Percentiles rank a stretch among this genome's conserved stretches.
Conservation (phyloP, 2,113 vertebrate genomes). For the Notarius quadriscutis region DNA sequence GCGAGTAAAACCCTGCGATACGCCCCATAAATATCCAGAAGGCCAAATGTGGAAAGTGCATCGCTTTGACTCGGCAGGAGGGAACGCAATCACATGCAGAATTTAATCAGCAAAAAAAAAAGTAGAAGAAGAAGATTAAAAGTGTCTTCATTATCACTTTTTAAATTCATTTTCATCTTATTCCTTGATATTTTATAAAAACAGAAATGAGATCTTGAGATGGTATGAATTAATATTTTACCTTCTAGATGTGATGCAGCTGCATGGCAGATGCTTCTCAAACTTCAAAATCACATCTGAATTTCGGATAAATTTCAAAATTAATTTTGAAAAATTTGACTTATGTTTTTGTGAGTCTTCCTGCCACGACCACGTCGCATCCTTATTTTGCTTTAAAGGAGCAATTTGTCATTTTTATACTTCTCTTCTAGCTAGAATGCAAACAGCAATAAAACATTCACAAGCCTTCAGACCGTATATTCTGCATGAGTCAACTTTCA, state of each 20-base stretch:
- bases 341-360: background rate
- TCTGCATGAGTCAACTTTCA: background rate
- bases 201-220: background rate
- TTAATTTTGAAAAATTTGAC: background rate
- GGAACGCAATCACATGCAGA: conserved; percentile 16
- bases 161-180: background rate
- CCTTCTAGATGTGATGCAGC: background rate
- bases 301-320: background rate
- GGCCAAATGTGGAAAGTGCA: conserved; percentile 26
- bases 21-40: conserved; percentile 17
- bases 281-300: background rate
- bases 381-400: background rate
- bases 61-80: conserved; percentile 9
- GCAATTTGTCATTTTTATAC: background rate
- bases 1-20: background rate
- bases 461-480: background rate
- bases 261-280: background rate
- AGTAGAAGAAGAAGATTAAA: background rate
- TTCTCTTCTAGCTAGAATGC: background rate
- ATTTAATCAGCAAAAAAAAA: conserved; percentile 20
- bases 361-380: background rate
- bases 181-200: background rate
- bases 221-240: background rate
- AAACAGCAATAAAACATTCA: background rate
- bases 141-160: conserved; percentile 38